Base-by-base conservation (phyloP, 2,888 invertebrate genomes). In the Ophion slaviceki region DNA sequence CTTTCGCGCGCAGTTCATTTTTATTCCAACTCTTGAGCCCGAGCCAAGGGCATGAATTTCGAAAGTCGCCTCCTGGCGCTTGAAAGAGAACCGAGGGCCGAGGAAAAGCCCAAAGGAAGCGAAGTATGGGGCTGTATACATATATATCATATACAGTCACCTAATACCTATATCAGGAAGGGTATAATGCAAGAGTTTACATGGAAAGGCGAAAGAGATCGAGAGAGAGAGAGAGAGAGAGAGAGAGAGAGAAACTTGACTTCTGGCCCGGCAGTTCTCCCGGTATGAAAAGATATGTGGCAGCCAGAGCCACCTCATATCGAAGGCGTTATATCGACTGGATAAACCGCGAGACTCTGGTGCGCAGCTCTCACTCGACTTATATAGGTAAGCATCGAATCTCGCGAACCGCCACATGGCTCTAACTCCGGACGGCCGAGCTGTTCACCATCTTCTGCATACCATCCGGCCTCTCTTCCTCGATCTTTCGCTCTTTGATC, bases 251-350 rank as follows among this genome's bases (percentile, higher is more conserved):
- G 47, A 70, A 81, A 86, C 85, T 86, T 87, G 83, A 86, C 87
- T 84, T 83, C 45, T 47, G 45, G 80, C 83, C 84, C 78, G 80
- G 66, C 80, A 70, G 68, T 68, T 84, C 81, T 62, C 74, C 61
- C 85, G 79, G 79, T 86, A 87, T 87, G 86, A 87, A 87, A 87
- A 87, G 86, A 86, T 87, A 87, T 86, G 86, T 87, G 84, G 87
- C 82, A 87, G 89, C 88, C 84, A 82, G 86, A 89, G 87, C 86
- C 86, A 86, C 88, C 89, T 92, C 92, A 90, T 92, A 93, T 92
- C 91, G 89, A 84, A 80, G 88, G 88, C 89, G 90, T 92, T 92
- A 93, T 93, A 93, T 92, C 92, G 92, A 91, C 89, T 91, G 92
- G 90, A 92, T 92, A 92, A 93, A 92, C 91, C 92, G 78, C 83